phyloP scores from a whole-genome alignment of 2,113 vertebrate species.

The Tricholaema leucomelas region DNA sequence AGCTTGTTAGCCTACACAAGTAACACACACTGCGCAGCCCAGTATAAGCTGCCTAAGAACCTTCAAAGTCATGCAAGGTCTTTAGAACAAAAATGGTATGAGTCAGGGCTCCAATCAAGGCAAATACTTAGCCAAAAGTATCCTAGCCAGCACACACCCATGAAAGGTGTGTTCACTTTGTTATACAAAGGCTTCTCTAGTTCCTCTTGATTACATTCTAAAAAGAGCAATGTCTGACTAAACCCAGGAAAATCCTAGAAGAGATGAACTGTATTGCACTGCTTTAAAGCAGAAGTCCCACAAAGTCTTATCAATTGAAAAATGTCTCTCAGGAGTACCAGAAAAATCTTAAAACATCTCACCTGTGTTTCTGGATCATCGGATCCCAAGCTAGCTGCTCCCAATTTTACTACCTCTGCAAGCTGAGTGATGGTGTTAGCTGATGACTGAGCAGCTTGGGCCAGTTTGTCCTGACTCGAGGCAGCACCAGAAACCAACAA shows the following conservation, averaged over 20 bases:
- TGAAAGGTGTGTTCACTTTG: too few relatives aligned
- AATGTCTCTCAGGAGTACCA: neutral
- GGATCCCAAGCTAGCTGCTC: constrained; percentile 93
- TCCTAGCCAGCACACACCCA: neutral
- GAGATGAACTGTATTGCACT: neutral
- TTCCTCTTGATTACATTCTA: neutral
- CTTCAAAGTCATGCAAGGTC: neutral
- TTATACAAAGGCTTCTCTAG: neutral
- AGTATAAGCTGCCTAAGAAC: neutral
- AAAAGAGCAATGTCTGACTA: neutral
- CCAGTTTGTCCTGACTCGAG: constrained; percentile 94
- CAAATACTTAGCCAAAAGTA: neutral
- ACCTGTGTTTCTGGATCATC: constrained; percentile 98
- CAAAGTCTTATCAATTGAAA: neutral
- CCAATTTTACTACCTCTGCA: constrained; percentile 95
- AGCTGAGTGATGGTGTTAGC: constrained; percentile 96
- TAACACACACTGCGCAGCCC: neutral
- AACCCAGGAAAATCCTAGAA: neutral
- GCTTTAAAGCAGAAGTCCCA: neutral
- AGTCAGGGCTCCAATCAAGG: neutral
- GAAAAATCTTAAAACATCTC: neutral
- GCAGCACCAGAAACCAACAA: constrained; percentile 94
- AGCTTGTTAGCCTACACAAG: neutral
- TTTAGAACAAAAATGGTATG: neutral
- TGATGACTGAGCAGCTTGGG: constrained; percentile 95